These are phyloP conservation scores for Lapara coniferarum DNA, from an alignment of 2,888 invertebrate species.

Conservation along the genomic window DNA sequence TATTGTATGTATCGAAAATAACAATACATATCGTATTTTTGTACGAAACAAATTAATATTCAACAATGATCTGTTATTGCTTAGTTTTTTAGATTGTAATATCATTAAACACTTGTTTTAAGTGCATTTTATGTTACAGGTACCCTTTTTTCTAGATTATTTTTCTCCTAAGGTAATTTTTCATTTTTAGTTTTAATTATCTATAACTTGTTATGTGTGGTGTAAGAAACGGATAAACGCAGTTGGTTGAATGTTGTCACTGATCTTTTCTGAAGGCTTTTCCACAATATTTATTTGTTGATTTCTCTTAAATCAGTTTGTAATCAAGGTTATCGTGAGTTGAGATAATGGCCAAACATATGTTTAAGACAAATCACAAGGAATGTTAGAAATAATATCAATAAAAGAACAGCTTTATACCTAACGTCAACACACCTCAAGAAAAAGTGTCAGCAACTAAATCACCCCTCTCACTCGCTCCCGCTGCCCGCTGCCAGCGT, in stretches of 20 bases:
- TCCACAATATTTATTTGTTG: not conserved
- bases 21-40: conserved; percentile 64
- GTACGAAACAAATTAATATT: conserved; percentile 58
- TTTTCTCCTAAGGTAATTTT: conserved; percentile 34
- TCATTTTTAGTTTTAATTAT: conserved; percentile 44
- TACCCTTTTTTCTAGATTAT: conserved; percentile 38
- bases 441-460: not conserved
- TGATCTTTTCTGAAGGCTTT: not conserved
- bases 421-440: not conserved
- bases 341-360: not conserved
- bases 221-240: conserved; percentile 28
- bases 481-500: conserved; percentile 34
- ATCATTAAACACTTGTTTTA: conserved; percentile 41
- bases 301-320: conserved; percentile 2
- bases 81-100: conserved; percentile 37
- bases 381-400: not conserved
- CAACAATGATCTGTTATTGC: conserved; percentile 40
- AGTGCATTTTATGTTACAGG: conserved; percentile 43
- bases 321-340: not conserved
- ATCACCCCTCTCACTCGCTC: not conserved
- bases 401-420: not conserved
- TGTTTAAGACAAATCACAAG: not conserved
- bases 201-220: conserved; percentile 32
- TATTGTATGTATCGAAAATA: conserved; percentile 56
- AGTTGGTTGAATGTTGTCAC: too few relatives aligned